phyloP scores from a whole-genome alignment of 2,797 vertebrate genomes.

The Percopsis omiscomaycus region DNA sequence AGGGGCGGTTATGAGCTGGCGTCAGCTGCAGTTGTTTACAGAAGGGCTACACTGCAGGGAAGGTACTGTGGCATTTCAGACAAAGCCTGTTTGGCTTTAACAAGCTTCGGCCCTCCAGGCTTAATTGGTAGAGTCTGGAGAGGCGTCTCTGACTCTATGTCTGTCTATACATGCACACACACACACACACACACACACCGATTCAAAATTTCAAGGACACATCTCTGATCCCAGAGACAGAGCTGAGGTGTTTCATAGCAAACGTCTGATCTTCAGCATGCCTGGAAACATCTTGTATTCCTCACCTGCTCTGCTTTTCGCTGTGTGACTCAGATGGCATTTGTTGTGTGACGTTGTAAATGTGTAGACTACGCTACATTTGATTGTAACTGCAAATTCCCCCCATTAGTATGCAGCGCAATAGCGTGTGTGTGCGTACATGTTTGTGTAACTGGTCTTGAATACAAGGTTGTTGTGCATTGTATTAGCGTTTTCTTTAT shows the following conservation, averaged over 20 bases:
- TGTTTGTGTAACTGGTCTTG: no score
- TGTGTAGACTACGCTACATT: background rate
- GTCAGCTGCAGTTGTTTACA: constrained; percentile 62
- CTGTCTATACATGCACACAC: background rate
- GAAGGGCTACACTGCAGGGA: constrained; percentile 63
- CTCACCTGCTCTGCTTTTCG: background rate
- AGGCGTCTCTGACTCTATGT: background rate
- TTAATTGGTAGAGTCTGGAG: constrained; percentile 68
- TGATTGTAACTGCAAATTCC: background rate
- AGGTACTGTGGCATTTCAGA: constrained; percentile 72
- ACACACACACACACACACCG: background rate
- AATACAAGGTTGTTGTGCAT: background rate
- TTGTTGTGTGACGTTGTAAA: background rate
- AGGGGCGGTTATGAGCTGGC: constrained; percentile 51
- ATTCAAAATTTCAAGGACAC: constrained; percentile 6
- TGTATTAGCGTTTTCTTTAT: constrained; percentile 35
- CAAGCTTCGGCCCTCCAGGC: constrained; percentile 61
- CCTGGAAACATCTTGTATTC: background rate
- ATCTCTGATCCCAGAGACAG: constrained; percentile 7
- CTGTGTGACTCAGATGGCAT: background rate
- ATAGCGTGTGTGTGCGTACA: background rate
- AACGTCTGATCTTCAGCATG: constrained; percentile 10
- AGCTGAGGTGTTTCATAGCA: constrained; percentile 18
- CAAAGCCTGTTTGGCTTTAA: constrained; percentile 71
- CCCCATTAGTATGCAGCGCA: background rate